phyloP scores from a whole-genome alignment of 2,113 vertebrate genomes.

The Percina caprodes region DNA sequence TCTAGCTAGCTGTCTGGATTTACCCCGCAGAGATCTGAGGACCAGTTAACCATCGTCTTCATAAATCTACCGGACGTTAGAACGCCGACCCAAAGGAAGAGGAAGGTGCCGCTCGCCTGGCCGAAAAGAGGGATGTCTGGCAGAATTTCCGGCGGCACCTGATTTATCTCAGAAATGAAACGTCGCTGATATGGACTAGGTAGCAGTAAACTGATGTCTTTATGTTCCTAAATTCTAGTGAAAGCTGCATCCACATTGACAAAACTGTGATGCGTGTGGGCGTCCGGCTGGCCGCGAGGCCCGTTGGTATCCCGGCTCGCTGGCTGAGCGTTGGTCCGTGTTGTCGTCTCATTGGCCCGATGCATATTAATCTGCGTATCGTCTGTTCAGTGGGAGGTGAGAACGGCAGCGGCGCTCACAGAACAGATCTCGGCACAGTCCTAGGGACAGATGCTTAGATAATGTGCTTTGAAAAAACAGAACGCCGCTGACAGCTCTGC shows the following conservation, averaged over 20 bases:
- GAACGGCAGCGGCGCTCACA: constrained; percentile 41
- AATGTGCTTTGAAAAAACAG: constrained; percentile 67
- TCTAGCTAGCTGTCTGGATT: no score
- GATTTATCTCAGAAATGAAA: no score
- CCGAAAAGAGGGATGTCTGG: no score
- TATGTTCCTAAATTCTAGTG: constrained; percentile 7
- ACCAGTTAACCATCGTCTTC: no score
- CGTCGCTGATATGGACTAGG: no score
- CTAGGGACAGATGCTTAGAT: constrained; percentile 73
- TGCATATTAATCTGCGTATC: constrained; percentile 44
- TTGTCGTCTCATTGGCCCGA: constrained; percentile 42
- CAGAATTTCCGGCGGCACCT: no score
- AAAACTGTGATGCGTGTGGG: constrained; percentile 40
- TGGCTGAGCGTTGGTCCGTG: constrained; percentile 25
- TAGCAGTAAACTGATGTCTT: not conserved
- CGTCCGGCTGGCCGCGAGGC: constrained; percentile 19
- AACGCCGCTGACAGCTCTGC: constrained; percentile 33
- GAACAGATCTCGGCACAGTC: constrained; percentile 63
- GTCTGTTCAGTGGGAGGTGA: constrained; percentile 72
- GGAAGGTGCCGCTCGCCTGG: no score
- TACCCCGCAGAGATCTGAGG: no score
- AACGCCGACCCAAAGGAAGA: no score
- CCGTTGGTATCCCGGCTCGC: constrained; percentile 9
- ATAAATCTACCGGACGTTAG: no score
- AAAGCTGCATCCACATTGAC: constrained; percentile 26